Percentiles rank a stretch among this genome's conserved stretches.
These are phyloP conservation scores for Ploceus nigricollis DNA, from an alignment of 2,113 vertebrate genomes.

Conservation along the genomic window DNA sequence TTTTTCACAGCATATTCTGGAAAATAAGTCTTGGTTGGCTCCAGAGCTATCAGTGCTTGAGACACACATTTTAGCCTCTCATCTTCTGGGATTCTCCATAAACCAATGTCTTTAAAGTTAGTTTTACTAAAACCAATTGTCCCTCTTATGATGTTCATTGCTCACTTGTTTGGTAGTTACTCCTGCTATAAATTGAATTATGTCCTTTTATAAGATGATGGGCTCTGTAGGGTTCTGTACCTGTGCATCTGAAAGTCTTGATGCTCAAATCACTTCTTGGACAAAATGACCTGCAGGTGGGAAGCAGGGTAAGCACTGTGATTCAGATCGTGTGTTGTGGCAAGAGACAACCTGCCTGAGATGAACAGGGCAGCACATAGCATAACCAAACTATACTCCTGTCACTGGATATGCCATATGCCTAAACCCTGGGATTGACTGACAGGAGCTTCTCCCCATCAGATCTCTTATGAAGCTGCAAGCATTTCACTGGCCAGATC, in stretches of 20 bases:
- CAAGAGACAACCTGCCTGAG: background rate
- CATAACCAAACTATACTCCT: background rate
- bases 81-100: background rate
- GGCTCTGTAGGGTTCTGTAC: background rate
- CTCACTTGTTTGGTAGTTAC: background rate
- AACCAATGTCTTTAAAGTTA: background rate
- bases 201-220: background rate
- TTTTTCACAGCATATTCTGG: background rate
- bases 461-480: no score
- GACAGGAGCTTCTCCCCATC: no score
- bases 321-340: background rate
- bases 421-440: no score
- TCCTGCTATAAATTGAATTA: background rate
- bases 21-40: background rate
- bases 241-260: background rate
- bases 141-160: background rate
- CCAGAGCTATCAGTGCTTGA: background rate
- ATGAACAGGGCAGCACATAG: background rate
- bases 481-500: no score
- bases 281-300: background rate
- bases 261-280: background rate
- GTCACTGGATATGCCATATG: no score
- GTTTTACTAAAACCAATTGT: background rate
- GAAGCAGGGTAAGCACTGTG: background rate
- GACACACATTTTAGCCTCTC: background rate